phyloP scores from a whole-genome alignment of 2,797 vertebrate species.

The Lophius americanus region DNA sequence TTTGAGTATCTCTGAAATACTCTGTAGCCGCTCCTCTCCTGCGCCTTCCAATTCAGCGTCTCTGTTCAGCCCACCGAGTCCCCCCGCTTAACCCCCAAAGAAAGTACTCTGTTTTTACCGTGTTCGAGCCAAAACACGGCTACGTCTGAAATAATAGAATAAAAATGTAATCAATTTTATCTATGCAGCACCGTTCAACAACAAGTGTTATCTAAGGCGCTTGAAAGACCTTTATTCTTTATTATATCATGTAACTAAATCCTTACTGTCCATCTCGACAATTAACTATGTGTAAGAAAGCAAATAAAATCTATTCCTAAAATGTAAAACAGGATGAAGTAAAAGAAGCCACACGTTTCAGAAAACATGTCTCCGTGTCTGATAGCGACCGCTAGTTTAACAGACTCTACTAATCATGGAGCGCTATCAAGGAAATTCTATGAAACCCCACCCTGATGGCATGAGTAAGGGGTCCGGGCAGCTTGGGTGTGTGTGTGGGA shows the following conservation, averaged over 20 bases:
- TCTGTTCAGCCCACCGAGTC: no score
- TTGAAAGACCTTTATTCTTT: no score
- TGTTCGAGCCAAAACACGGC: no score
- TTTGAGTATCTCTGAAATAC: no score
- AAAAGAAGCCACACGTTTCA: not conserved
- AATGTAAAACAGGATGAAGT: not conserved
- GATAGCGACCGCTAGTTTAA: slow-evolving; percentile 6
- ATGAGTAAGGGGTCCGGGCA: slow-evolving; percentile 39
- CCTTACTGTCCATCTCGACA: not conserved
- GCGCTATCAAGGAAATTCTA: slow-evolving; percentile 48
- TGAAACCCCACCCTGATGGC: slow-evolving; percentile 46
- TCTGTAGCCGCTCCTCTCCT: no score
- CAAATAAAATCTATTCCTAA: not conserved
- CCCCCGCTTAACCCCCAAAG: no score
- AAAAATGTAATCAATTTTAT: no score
- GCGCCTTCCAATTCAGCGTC: no score
- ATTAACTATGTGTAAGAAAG: not conserved
- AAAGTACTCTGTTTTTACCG: no score
- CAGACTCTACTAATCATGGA: slow-evolving; percentile 24
- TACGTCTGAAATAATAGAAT: no score
- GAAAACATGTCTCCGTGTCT: slow-evolving; percentile 8
- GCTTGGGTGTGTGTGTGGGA: slow-evolving; percentile 4
- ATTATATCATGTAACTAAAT: not conserved
- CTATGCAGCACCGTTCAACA: no score
- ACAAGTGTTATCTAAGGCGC: no score